Base-by-base conservation (phyloP, 2,113 vertebrate genomes). In the Microtus oregoni region DNA sequence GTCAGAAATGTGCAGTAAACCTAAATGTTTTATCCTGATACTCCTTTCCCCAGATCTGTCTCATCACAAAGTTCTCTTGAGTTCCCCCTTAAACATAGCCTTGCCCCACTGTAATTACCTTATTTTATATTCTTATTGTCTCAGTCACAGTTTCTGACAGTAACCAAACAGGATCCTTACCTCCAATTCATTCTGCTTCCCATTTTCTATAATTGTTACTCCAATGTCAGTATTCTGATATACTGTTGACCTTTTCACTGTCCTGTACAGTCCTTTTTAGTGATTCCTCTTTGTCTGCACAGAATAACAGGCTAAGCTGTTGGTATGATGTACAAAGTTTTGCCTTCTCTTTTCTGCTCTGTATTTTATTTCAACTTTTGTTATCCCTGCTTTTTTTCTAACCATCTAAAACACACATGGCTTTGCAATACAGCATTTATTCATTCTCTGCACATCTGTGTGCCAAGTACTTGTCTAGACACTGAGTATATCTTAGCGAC, bases 401-500 rank as follows among this genome's bases (percentile, higher is more conserved):
- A 75, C 44, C 32, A 77, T 78, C 32, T 7, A 81, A 88, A 91
- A 50, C 89, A 68, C 5, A 41, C 61, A 78, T 0, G 79, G 76
- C 72, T 87, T 32, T 3, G 47, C 47, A 96, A 77, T 47, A 52
- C 8, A 30, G 30, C 38, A 15, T 86, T 86, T 65, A 44, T 87
- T 94, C 35, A 72, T 85, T 92, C 50, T 65, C 3, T 26, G 55
- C 24, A 50, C 91, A 44, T 70, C 44, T 94, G 26, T 58, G 47
- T 52, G 5, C 38, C 58, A 91, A 55, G 44, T 86, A n/a, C 82
- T 93, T 95, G n/a, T 90, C 63, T 92, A 91, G 79, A 92, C 44
- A 41, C 47, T 87, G 28, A 6, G 19, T 81, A 47, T 91, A 67
- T 26, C 24, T 12, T 22, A 20, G n/a, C 35, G 24, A 90, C 30